A percentile compares a stretch with the other conserved stretches of the same genome.
These are phyloP conservation scores for Hemithea aestivaria DNA, from an alignment of 2,888 invertebrate species.

Conservation along the genomic window DNA sequence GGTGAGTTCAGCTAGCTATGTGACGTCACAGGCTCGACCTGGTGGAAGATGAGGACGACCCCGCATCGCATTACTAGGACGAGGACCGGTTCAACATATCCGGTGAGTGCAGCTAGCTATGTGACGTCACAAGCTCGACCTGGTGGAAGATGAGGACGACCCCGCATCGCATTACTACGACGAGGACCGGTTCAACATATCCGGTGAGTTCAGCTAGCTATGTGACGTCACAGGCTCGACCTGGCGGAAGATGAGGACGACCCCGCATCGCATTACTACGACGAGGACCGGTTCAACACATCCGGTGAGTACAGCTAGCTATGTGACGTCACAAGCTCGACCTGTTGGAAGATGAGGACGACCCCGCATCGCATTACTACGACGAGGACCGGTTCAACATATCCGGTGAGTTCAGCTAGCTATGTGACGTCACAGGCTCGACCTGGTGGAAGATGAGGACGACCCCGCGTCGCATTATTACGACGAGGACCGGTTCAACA, in stretches of 20 bases:
- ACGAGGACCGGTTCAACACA: conserved; percentile 67
- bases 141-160: conserved; percentile 32
- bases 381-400: conserved; percentile 70
- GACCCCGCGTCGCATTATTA: conserved; percentile 60
- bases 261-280: conserved; percentile 62
- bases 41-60: conserved; percentile 26
- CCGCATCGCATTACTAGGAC: conserved; percentile 70
- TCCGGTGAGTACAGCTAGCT: conserved; percentile 49
- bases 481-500: conserved; percentile 68
- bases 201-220: too few species aligned
- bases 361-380: conserved; percentile 59
- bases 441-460: conserved; percentile 21
- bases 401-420: conserved; percentile 59
- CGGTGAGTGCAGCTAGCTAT: background rate
- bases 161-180: conserved; percentile 66
- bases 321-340: background rate
- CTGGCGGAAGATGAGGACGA: conserved; percentile 25
- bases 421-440: conserved; percentile 14
- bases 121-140: conserved; percentile 1
- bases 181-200: conserved; percentile 67
- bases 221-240: too few species aligned
- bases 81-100: conserved; percentile 41
- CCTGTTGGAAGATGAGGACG: conserved; percentile 25
- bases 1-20: conserved; percentile 60
- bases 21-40: too few species aligned